Conservation (phyloP, 2,113 vertebrate species). For the Protobothrops mucrosquamatus region DNA sequence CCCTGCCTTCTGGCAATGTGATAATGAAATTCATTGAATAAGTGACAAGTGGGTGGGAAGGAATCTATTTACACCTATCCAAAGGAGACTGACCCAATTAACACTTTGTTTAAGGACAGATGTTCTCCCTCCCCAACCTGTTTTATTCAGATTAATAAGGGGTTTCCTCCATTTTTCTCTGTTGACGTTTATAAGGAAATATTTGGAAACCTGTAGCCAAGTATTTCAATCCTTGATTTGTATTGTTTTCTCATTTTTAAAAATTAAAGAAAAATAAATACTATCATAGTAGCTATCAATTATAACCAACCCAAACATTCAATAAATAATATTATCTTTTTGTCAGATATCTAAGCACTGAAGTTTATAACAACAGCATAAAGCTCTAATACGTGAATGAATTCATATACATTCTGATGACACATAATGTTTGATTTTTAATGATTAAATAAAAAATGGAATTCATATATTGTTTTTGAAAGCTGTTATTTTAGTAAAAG, state of each 20-base stretch:
- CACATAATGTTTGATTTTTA: slow-evolving; percentile 9
- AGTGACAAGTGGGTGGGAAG: slow-evolving; percentile 48
- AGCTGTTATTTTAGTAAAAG: slow-evolving; percentile 7
- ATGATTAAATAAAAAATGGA: slow-evolving; percentile 6
- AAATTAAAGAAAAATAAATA: neutral
- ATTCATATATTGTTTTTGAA: slow-evolving; percentile 21
- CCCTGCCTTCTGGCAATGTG: slow-evolving; percentile 58
- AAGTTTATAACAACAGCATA: neutral
- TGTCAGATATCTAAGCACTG: neutral
- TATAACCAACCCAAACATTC: neutral
- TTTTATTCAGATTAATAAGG: slow-evolving; percentile 13
- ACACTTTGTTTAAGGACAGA: slow-evolving; percentile 34
- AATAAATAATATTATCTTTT: neutral
- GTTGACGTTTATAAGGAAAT: neutral
- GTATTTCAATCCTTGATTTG: neutral
- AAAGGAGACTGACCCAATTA: slow-evolving; percentile 60
- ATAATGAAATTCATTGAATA: slow-evolving; percentile 59
- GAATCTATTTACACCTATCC: slow-evolving; percentile 41
- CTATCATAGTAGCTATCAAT: neutral
- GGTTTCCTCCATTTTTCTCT: neutral
- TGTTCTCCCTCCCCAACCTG: neutral
- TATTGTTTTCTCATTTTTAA: neutral
- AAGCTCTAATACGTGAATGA: neutral
- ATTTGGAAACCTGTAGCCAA: neutral
- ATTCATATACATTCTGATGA: neutral